Percentiles rank a stretch among this genome's conserved stretches.
These are phyloP conservation scores for Piaya cayana DNA, from an alignment of 2,113 vertebrate genomes.

Conservation along the genomic window DNA sequence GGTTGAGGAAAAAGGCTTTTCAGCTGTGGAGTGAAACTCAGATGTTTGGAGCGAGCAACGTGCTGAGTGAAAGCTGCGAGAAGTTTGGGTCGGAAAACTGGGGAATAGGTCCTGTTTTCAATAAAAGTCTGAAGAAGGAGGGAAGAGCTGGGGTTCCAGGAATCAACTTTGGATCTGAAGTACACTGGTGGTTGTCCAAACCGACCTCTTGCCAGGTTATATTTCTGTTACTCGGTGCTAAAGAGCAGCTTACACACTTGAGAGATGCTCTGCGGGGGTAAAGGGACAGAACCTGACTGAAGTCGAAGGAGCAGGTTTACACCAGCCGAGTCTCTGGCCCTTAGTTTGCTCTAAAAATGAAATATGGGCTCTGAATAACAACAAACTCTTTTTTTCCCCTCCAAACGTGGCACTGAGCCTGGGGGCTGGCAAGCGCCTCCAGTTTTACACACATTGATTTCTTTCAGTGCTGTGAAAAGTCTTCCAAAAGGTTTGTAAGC, in stretches of 20 bases:
- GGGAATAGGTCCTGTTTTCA: constrained; percentile 34
- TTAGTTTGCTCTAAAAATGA: constrained; percentile 9
- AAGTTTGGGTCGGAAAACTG: neutral
- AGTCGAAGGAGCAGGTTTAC: neutral
- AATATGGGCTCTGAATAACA: neutral
- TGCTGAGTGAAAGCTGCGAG: neutral
- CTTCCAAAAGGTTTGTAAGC: neutral
- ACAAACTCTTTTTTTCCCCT: neutral
- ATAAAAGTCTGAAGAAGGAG: neutral
- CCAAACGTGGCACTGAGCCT: neutral
- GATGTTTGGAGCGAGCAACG: neutral
- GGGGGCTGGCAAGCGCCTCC: neutral
- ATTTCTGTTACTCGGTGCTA: constrained; percentile 17
- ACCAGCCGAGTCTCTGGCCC: neutral
- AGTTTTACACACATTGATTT: neutral
- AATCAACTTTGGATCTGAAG: constrained; percentile 25
- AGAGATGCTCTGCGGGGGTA: neutral
- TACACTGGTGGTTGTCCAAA: constrained; percentile 8
- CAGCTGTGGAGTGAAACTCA: neutral
- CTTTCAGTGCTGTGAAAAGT: neutral
- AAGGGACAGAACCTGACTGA: neutral
- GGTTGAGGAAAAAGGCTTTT: neutral
- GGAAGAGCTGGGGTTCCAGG: constrained; percentile 10
- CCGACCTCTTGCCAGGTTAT: neutral
- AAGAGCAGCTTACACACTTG: neutral